A percentile compares a stretch with the other conserved stretches of the same genome.
Evolutionary conservation across 1,140 invertebrate species (phyloP).

Genomic region (Spodoptera litura): DNA sequence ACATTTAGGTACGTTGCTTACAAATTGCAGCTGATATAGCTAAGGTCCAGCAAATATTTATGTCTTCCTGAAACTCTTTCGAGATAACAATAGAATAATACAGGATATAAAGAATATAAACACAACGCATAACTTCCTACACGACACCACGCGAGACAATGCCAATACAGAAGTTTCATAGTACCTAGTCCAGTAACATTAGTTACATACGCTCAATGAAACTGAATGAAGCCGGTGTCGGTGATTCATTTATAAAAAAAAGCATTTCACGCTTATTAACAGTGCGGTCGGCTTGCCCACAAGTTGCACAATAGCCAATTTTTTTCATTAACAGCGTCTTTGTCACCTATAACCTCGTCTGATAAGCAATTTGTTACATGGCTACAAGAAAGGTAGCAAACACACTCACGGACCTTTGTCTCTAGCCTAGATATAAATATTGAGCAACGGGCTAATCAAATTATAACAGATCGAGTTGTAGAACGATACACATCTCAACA

Average conservation of each 20-base stretch:
- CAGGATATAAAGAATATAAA: not conserved
- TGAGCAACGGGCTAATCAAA: slow-evolving; percentile 78
- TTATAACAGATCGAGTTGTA: slow-evolving; percentile 75
- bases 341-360: slow-evolving; percentile 82
- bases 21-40: too few relatives aligned
- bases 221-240: slow-evolving; percentile 13
- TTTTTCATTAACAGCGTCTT: slow-evolving; percentile 79
- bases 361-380: slow-evolving; percentile 81
- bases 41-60: too few relatives aligned
- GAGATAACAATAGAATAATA: too few relatives aligned
- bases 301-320: slow-evolving; percentile 61
- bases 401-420: slow-evolving; percentile 77
- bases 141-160: not conserved
- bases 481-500: slow-evolving; percentile 74
- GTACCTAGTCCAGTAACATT: not conserved
- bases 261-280: slow-evolving; percentile 64
- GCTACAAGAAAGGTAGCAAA: slow-evolving; percentile 78
- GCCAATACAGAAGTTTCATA: not conserved
- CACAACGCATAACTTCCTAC: too few relatives aligned
- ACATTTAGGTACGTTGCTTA: too few relatives aligned
- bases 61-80: too few relatives aligned
- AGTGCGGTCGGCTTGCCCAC: slow-evolving; percentile 57
- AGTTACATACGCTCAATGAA: slow-evolving; percentile 23
- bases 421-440: slow-evolving; percentile 82
- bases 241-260: slow-evolving; percentile 57